Evolutionary conservation across 2,888 invertebrate genomes (phyloP), one percentile per base, ranked within the genome.

Genomic region (Pachydiplax longipennis): DNA sequence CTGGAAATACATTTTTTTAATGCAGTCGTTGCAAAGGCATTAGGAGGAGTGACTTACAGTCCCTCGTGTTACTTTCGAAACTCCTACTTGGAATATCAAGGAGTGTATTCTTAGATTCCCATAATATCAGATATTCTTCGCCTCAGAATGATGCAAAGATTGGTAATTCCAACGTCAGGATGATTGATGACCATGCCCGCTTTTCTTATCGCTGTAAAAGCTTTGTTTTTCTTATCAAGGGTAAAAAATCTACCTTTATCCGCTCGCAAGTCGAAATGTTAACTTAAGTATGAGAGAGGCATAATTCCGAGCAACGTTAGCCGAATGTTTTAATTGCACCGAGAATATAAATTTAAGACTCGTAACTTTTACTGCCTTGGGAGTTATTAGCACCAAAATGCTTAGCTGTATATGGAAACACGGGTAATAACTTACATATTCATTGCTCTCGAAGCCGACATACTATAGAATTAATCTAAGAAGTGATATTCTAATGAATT

Each of bases 171-270:
- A 65, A 87, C 31, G 87, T 87, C 87, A 87, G 10, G n/a, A 61
- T 87, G 87, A 87, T 87, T 87, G 87, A 87, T 87, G 87, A 12
- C 61, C 65, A n/a, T 37, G 35, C 37, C 65, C 61, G 35, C 61
- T 65, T 61, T 61, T 15, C 87, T 87, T 87, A 87, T 65, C 87
- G 37, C 37, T 15, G 31, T 22, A 13, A 87, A 48, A 87, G 61
- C 58, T 87, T 87, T 87, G 87, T 87, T 87, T 87, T 87, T 65
- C 87, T 65, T 40, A 87, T 87, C 87, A 22, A 18, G 37, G 22
- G 25, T 73, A 61, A 65, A 87, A 22, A n/a, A 61, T 87, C 37
- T 65, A 37, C 22, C 15, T 37, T 65, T 87, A 87, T 87, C 87
- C 37, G 40, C 61, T 37, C 13, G 61, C 87, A 12, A 73, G 8